A percentile compares a stretch with the other conserved stretches of the same genome.
Evolutionary conservation across 2,113 vertebrate species (phyloP).

Genomic region (Protomyctophum bolini): DNA sequence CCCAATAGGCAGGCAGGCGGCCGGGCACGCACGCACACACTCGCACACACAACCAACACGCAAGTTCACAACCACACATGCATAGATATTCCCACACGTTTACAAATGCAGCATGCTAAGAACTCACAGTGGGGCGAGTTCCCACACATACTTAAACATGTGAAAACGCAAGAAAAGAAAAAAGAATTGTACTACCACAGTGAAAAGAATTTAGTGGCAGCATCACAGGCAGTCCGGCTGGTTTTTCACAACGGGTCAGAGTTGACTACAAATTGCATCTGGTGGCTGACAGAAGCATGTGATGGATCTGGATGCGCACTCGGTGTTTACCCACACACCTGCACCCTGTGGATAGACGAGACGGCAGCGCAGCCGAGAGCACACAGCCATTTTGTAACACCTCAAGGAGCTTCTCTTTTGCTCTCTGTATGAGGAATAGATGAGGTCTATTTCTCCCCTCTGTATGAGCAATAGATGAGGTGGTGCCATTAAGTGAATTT

Average conservation of each 20-base stretch:
- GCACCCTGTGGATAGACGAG: constrained; percentile 40
- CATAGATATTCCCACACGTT: no score
- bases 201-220: constrained; percentile 33
- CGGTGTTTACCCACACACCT: constrained; percentile 66
- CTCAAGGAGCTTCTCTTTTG: constrained; percentile 54
- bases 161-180: constrained; percentile 8
- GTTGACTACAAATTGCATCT: constrained; percentile 70
- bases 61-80: no score
- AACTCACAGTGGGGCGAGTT: no score
- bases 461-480: constrained; percentile 71
- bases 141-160: no score
- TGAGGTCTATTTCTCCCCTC: constrained; percentile 46
- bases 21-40: constrained; percentile 5
- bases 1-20: constrained; percentile 61
- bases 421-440: constrained; percentile 54
- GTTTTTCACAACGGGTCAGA: constrained; percentile 59
- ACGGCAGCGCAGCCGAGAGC: constrained; percentile 49
- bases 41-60: constrained; percentile 26
- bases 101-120: no score
- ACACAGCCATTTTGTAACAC: constrained; percentile 71
- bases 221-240: constrained; percentile 6
- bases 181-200: constrained; percentile 56
- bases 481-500: constrained; percentile 78
- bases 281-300: constrained; percentile 36
- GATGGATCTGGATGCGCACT: constrained; percentile 58